A percentile compares a stretch with the other conserved stretches of the same genome.
phyloP scores from a whole-genome alignment of 2,113 vertebrate genomes.

The Colinus virginianus region DNA sequence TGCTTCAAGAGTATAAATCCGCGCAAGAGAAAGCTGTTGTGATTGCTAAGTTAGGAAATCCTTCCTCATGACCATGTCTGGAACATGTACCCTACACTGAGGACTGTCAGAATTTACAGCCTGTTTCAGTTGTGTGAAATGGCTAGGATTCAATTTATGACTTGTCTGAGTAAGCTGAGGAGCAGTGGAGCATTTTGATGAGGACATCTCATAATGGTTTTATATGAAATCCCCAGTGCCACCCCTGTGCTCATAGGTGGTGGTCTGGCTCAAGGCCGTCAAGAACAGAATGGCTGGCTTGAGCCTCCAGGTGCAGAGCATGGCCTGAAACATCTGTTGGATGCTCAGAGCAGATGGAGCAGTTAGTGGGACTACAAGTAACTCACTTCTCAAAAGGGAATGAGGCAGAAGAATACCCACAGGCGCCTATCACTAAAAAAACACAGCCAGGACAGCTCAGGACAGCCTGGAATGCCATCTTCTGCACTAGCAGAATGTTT shows the following conservation, averaged over 20 bases:
- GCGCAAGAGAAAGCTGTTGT: background rate
- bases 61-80: background rate
- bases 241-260: background rate
- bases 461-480: background rate
- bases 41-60: background rate
- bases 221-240: background rate
- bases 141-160: background rate
- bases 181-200: constrained; percentile 5
- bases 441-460: background rate
- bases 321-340: rapidly evolving
- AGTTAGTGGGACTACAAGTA: background rate
- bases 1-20: background rate
- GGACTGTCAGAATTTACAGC: background rate
- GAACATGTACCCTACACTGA: background rate
- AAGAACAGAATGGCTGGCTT: background rate
- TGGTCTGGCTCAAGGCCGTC: background rate
- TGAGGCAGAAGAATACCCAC: background rate
- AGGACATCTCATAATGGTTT: rapidly evolving
- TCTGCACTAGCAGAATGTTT: background rate
- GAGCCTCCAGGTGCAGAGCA: background rate
- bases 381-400: rapidly evolving
- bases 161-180: background rate
- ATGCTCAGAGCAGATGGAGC: background rate
- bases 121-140: background rate
- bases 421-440: background rate